Base-by-base conservation (phyloP, 2,888 invertebrate species). In the Desoria tigrina region DNA sequence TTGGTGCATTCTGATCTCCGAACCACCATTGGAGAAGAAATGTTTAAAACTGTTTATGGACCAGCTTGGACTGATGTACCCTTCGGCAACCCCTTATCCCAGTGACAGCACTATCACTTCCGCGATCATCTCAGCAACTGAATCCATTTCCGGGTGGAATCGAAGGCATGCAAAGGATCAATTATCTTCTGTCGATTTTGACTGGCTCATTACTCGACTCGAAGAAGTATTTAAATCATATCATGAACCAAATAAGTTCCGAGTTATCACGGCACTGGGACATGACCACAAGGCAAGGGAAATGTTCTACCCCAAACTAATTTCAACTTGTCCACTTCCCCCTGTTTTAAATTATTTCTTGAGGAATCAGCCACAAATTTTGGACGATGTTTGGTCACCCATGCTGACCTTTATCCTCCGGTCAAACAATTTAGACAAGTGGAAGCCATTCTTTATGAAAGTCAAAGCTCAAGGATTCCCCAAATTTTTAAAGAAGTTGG, bases 141-240 rank as follows among this genome's bases (percentile, higher is more conserved):
- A 69, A 32, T 66, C 68, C 4, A 57, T 69, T 45, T 54, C 65
- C 2, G 68, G 69, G 6, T 71, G 68, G 68, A 71, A 71, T 32
- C 53, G 61, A 9, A 59, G 69, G 32, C 71, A 69, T 59, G 42
- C 62, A 2, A 65, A 66, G 28, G 68, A 71, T 63, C 32, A 42
- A 28, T 51, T 71, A 37, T 54, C 66, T 14, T 57, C 56, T 14
- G 60, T 62, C 1, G 63, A 67, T 23, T 69, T 67, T 49, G 45
- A 66, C 1, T 71, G 71, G 71, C 56, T 71, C 0, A 61, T 63
- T 1, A 45, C 57, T 9, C 42, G 69, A 11, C 58, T 71, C 7
- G 62, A 69, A 53, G 68, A 69, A 42, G 60, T 71, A 11, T 24
- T 69, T 45, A 62, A 64, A n/a, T 62, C 62, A 24, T 63, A 66